Evolutionary conservation across 1,140 invertebrate species (phyloP).

Genomic region (Lineus longissimus): DNA sequence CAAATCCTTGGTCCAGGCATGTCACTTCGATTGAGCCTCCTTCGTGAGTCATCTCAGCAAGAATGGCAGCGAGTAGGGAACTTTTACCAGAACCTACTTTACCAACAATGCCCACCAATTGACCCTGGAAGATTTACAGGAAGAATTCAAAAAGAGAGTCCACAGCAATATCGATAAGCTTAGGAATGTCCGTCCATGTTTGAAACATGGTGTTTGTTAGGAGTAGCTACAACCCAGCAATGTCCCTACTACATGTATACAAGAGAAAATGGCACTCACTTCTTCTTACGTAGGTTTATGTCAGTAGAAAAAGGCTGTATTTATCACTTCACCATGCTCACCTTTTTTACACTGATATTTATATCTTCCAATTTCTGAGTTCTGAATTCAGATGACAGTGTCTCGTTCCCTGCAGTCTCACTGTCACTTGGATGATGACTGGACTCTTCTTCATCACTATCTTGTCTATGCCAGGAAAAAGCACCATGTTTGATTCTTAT

Average conservation of each 20-base stretch:
- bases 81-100: conserved; percentile 54
- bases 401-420: background rate
- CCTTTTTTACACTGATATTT: conserved; percentile 27
- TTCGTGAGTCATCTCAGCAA: conserved; percentile 46
- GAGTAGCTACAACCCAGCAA: no score
- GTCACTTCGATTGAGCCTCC: conserved; percentile 30
- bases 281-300: no score
- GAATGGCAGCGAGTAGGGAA: conserved; percentile 38
- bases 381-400: background rate
- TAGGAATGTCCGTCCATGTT: no score
- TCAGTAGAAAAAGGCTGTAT: no score
- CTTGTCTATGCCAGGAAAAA: conserved; percentile 27
- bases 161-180: no score
- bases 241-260: no score
- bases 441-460: background rate
- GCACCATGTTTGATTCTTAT: conserved; percentile 23
- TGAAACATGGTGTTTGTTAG: no score
- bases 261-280: no score
- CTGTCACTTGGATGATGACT: background rate
- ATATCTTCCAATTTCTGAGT: conserved; percentile 22
- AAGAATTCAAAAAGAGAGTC: background rate
- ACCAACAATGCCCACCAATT: conserved; percentile 49
- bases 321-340: no score
- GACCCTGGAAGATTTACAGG: conserved; percentile 29
- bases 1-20: conserved; percentile 32